phyloP scores from a whole-genome alignment of 2,113 vertebrate species.

The Passer domesticus region DNA sequence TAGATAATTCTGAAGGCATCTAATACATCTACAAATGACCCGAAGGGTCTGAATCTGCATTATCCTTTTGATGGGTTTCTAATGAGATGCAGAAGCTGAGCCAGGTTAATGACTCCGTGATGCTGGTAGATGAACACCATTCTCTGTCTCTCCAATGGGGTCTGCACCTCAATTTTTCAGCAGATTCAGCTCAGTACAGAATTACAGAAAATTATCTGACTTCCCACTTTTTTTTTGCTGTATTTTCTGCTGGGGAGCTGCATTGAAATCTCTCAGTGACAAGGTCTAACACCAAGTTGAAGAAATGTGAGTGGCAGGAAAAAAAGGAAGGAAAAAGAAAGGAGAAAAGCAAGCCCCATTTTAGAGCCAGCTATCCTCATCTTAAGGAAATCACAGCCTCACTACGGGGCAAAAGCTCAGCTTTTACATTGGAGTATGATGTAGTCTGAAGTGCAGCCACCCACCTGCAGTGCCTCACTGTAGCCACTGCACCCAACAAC shows the following conservation, averaged over 20 bases:
- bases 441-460: background rate
- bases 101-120: background rate
- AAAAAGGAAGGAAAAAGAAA: background rate
- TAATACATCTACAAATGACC: background rate
- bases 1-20: background rate
- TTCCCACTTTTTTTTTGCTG: background rate
- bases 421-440: fast-evolving
- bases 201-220: background rate
- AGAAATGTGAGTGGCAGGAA: background rate
- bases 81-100: background rate
- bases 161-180: background rate
- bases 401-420: background rate
- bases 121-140: background rate
- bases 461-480: background rate
- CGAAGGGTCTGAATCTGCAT: background rate
- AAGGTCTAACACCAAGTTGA: background rate
- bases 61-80: background rate
- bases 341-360: background rate
- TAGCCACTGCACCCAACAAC: background rate
- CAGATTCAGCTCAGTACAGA: background rate
- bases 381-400: background rate
- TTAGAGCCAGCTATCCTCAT: background rate
- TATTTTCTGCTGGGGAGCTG: background rate
- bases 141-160: background rate
- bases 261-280: background rate